Percentiles rank a stretch among this genome's conserved stretches.
These are phyloP conservation scores for Alitta virens DNA, from an alignment of 2,888 invertebrate species.

Conservation along the genomic window DNA sequence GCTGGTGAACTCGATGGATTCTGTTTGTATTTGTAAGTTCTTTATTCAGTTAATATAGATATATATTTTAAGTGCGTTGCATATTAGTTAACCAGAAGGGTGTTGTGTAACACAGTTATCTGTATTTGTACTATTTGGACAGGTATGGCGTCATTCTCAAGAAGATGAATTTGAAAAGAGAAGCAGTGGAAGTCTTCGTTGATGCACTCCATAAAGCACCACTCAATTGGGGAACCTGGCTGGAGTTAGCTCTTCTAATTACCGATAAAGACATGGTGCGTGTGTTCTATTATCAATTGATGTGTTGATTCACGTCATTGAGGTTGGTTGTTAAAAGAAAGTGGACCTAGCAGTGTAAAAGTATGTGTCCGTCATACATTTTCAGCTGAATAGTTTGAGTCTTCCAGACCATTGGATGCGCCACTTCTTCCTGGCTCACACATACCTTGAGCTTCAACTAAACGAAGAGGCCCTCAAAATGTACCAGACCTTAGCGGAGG, in stretches of 20 bases:
- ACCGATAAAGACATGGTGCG: slow-evolving; percentile 70
- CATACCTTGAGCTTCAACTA: slow-evolving; percentile 83
- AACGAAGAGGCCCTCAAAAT: slow-evolving; percentile 86
- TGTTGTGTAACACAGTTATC: too few relatives aligned
- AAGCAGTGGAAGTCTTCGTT: slow-evolving; percentile 77
- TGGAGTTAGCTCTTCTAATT: slow-evolving; percentile 83
- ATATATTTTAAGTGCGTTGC: too few relatives aligned
- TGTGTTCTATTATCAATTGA: background rate
- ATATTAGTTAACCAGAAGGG: too few relatives aligned
- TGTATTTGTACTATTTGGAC: background rate
- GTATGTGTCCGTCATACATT: too few relatives aligned
- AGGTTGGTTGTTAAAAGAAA: too few relatives aligned
- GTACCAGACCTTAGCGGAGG: slow-evolving; percentile 72
- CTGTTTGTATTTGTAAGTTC: slow-evolving; percentile 57
- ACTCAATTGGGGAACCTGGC: slow-evolving; percentile 92
- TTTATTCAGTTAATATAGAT: too few relatives aligned
- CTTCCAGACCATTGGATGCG: slow-evolving; percentile 89
- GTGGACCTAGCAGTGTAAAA: too few relatives aligned
- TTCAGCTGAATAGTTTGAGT: slow-evolving; percentile 57
- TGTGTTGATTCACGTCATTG: too few relatives aligned
- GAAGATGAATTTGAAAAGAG: slow-evolving; percentile 75
- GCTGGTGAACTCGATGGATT: slow-evolving; percentile 75
- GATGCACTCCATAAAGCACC: slow-evolving; percentile 78
- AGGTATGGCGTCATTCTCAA: slow-evolving; percentile 88
- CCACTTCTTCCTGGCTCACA: slow-evolving; percentile 85